Evolutionary conservation across 1,140 invertebrate genomes (phyloP), one percentile per base, ranked within the genome.

Genomic region (Lithobius niger): DNA sequence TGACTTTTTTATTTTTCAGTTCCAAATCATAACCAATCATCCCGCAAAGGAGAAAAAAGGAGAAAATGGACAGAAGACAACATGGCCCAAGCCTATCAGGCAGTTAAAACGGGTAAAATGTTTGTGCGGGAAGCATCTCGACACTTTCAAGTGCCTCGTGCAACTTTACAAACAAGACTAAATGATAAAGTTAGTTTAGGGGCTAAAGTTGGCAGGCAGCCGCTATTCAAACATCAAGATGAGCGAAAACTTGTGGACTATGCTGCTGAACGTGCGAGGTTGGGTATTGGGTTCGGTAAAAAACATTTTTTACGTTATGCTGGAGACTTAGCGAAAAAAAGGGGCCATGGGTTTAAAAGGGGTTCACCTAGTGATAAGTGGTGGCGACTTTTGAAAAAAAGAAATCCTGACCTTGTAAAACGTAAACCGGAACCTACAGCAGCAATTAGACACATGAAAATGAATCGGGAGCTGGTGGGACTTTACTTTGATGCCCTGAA

Each of bases 251-350:
- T 51, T 6, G 24, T 51, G 16, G 49, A 51, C 4, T 51, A 6
- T 19, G 16, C 49, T 28, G 16, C 25, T 51, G 4, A 51, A 25
- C 49, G 49, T 28, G 49, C 49, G 13, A 4, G 6, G n/a, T 21
- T 28, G 4, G 49, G 49, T 3, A 51, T 25, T 51, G 49, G 49
- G 19, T 51, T 45, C 22, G 43, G 43, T 10, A 45, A 45, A 19
- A 4, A 45, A 45, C 43, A 45, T 6, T 45, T 45, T 25, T 6
- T 26, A 19, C 3, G 13, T 3, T 51, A 51, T 31, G 27, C 49
- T 25, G 49, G 49, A 27, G 19, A 51, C 27, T 19, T 51, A 25
- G 49, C 49, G 22, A 16, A 31, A 51, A 51, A 51, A 51, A 26
- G 10, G 27, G 27, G 27, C 6, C 4, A n/a, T 15, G 16, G n/a